These are phyloP conservation scores for Loxodonta africana DNA, from an alignment of 2,113 vertebrate species.

Conservation along the genomic window DNA sequence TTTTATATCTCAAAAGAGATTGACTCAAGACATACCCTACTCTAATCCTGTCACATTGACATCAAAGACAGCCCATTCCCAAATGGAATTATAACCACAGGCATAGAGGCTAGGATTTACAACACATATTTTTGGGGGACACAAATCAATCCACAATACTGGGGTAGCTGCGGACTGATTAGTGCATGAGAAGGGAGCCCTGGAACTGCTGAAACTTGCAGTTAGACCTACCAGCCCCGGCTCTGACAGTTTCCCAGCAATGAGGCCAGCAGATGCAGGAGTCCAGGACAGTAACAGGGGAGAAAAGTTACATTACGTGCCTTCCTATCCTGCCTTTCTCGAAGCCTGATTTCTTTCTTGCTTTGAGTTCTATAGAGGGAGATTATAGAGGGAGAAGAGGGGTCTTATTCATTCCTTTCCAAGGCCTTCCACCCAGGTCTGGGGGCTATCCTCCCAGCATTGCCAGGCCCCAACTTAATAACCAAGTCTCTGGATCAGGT, in stretches of 20 bases:
- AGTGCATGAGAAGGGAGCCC: not conserved
- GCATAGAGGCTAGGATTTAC: no score
- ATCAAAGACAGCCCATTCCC: no score
- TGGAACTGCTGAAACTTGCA: not conserved
- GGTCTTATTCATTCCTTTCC: not conserved
- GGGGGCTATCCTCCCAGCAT: not conserved
- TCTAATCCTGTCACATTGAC: no score
- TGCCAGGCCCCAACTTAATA: not conserved
- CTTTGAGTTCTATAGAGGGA: not conserved
- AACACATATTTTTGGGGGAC: no score
- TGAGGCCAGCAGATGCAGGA: not conserved
- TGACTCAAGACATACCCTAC: no score
- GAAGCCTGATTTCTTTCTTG: conserved; percentile 1
- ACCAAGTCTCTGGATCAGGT: not conserved
- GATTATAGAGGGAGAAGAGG: not conserved
- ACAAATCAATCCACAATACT: not conserved
- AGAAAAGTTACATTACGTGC: not conserved
- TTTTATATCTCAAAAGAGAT: no score
- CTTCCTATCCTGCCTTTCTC: not conserved
- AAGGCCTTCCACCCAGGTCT: not conserved
- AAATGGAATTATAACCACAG: no score
- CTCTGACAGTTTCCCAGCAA: no score
- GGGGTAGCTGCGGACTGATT: not conserved
- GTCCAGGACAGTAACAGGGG: not conserved
- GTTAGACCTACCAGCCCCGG: not conserved